These are phyloP conservation scores for Momotus momota DNA, from an alignment of 2,797 vertebrate species.

Conservation along the genomic window DNA sequence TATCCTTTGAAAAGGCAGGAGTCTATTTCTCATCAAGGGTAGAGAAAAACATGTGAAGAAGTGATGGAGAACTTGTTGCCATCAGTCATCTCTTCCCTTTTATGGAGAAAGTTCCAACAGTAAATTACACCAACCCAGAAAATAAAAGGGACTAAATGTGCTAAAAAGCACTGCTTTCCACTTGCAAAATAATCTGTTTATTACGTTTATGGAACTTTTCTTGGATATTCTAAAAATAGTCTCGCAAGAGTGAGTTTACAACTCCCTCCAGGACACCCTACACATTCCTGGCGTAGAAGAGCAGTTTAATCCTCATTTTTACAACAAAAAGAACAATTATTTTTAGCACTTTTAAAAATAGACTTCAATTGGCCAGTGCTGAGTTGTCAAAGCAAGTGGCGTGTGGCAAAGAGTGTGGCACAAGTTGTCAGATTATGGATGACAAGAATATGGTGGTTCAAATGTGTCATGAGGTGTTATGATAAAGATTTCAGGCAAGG, in stretches of 20 bases:
- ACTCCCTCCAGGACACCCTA: conserved; percentile 63
- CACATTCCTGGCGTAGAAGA: conserved; percentile 65
- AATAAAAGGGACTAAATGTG: conserved; percentile 14
- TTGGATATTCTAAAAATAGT: conserved; percentile 68
- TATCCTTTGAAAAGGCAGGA: conserved; percentile 16
- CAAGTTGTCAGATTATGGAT: background rate
- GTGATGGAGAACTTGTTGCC: background rate
- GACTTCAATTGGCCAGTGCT: conserved; percentile 51
- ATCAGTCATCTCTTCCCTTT: background rate
- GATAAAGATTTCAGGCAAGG: background rate
- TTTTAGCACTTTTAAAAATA: conserved; percentile 75
- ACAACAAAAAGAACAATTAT: conserved; percentile 73
- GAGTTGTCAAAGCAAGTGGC: conserved; percentile 40
- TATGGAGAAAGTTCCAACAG: conserved; percentile 28
- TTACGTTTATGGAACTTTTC: conserved; percentile 73
- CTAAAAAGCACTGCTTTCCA: conserved; percentile 24
- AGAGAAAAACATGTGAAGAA: background rate
- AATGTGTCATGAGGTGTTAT: background rate
- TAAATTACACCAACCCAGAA: conserved; percentile 26
- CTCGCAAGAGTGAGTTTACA: conserved; percentile 16
- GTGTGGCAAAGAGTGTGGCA: background rate
- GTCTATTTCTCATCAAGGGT: background rate
- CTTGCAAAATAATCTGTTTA: background rate
- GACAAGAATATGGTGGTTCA: background rate
- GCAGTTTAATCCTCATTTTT: conserved; percentile 61